Conservation (phyloP, 2,888 invertebrate species). For the Cryptophagus acutangulus region DNA sequence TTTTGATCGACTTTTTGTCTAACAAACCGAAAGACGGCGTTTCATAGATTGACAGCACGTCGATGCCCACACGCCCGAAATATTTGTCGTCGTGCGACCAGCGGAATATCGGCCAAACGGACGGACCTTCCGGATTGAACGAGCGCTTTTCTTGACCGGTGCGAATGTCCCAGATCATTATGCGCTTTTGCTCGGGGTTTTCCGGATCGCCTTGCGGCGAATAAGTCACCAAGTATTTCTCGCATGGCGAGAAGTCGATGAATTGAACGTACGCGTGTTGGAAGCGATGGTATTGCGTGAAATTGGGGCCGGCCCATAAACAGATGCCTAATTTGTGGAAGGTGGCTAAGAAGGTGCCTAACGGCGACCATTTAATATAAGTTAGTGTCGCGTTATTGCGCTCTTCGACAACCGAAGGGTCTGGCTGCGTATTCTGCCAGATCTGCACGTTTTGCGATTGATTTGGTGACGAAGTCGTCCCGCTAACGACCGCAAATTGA, state of each 20-base stretch:
- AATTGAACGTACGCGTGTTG: slow-evolving; percentile 86
- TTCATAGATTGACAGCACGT: slow-evolving; percentile 88
- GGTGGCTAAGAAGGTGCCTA: slow-evolving; percentile 94
- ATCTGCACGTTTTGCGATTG: slow-evolving; percentile 69
- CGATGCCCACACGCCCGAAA: slow-evolving; percentile 78
- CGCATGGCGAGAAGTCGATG: slow-evolving; percentile 96
- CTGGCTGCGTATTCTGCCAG: slow-evolving; percentile 86
- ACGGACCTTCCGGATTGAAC: slow-evolving; percentile 76
- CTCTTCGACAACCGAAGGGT: slow-evolving; percentile 76
- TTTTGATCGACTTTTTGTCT: slow-evolving; percentile 92
- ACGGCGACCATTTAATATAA: slow-evolving; percentile 94
- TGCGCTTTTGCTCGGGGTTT: slow-evolving; percentile 68
- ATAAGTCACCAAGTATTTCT: slow-evolving; percentile 93
- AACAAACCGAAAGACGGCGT: slow-evolving; percentile 92
- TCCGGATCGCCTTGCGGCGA: slow-evolving; percentile 70
- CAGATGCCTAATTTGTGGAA: slow-evolving; percentile 95
- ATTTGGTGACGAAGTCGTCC: slow-evolving; percentile 43
- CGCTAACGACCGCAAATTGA: slow-evolving; percentile 87
- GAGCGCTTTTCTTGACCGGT: slow-evolving; percentile 90
- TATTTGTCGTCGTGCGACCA: slow-evolving; percentile 96
- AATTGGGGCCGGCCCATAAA: slow-evolving; percentile 94
- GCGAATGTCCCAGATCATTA: slow-evolving; percentile 94
- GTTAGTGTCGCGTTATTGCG: slow-evolving; percentile 94
- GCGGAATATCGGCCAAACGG: slow-evolving; percentile 89
- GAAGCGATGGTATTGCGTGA: slow-evolving; percentile 88